These are phyloP conservation scores for Scrobipalpa costella DNA, from an alignment of 2,888 invertebrate species.

Conservation along the genomic window DNA sequence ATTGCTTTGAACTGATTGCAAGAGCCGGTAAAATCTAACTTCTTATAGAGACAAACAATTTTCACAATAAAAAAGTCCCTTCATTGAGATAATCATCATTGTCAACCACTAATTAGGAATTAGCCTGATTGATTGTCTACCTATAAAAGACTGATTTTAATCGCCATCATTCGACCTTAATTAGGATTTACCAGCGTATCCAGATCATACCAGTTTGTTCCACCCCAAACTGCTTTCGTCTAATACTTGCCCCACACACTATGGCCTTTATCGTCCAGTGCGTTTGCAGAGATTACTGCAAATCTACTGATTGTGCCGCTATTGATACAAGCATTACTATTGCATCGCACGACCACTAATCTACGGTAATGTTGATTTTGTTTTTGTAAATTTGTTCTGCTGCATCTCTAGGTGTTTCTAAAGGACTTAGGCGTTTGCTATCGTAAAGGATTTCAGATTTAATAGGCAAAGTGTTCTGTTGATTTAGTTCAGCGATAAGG, in stretches of 20 bases:
- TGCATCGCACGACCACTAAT: slow-evolving; percentile 54
- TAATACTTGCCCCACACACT: slow-evolving; percentile 36
- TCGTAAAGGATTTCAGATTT: slow-evolving; percentile 1
- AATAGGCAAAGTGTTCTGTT: not conserved
- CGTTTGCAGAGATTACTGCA: slow-evolving; percentile 67
- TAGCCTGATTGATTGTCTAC: not conserved
- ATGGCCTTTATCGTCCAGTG: slow-evolving; percentile 54
- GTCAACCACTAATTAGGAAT: not conserved
- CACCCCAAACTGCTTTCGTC: slow-evolving; percentile 7
- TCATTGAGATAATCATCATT: not conserved
- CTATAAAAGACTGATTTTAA: not conserved
- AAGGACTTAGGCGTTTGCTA: not conserved
- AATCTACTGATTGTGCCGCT: slow-evolving; percentile 65
- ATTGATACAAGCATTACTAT: slow-evolving; percentile 61
- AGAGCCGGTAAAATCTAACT: no score
- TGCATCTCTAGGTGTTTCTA: not conserved
- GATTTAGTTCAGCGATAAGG: slow-evolving; percentile 1
- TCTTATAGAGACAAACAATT: no score
- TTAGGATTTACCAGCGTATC: not conserved
- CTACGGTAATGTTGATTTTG: slow-evolving; percentile 58
- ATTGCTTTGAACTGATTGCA: not conserved
- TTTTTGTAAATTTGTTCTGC: slow-evolving; percentile 56
- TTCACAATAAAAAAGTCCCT: no score
- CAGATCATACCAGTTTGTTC: not conserved
- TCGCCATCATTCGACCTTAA: not conserved